Percentiles rank a stretch among this genome's conserved stretches.
Conservation (phyloP, 2,888 invertebrate species). For the Drepanosiphum platanoidis region DNA sequence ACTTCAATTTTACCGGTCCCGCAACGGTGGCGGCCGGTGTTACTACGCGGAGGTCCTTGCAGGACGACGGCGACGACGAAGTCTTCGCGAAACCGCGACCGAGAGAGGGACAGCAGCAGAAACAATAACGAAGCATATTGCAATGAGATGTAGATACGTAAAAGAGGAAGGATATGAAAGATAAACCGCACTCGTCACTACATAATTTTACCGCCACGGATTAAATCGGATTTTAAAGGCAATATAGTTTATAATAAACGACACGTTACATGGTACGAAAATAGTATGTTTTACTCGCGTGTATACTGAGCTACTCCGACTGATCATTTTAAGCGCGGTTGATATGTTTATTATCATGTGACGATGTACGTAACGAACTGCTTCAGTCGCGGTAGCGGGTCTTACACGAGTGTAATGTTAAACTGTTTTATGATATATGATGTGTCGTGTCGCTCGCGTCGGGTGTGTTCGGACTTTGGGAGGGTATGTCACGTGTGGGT, state of each 20-base stretch:
- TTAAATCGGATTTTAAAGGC: too few relatives aligned
- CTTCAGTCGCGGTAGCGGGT: too few relatives aligned
- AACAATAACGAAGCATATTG: slow-evolving; percentile 38
- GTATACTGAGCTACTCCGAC: too few relatives aligned
- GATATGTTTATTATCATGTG: neutral
- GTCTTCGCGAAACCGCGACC: neutral
- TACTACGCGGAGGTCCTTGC: neutral
- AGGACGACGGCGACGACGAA: neutral
- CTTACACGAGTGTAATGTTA: neutral
- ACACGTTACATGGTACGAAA: too few relatives aligned
- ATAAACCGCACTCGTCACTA: neutral
- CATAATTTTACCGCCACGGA: neutral
- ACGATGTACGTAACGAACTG: neutral
- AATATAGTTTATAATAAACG: too few relatives aligned
- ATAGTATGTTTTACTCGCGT: too few relatives aligned
- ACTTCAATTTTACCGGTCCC: neutral
- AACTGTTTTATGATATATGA: neutral
- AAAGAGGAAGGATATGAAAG: neutral
- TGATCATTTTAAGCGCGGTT: neutral
- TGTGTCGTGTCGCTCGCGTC: neutral
- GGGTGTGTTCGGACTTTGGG: neutral
- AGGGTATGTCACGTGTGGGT: neutral
- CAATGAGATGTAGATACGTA: neutral
- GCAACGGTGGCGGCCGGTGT: neutral
- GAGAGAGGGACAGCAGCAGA: neutral